Evolutionary conservation across 2,888 invertebrate species (phyloP).

Genomic region (Didymodactylos carnosus): DNA sequence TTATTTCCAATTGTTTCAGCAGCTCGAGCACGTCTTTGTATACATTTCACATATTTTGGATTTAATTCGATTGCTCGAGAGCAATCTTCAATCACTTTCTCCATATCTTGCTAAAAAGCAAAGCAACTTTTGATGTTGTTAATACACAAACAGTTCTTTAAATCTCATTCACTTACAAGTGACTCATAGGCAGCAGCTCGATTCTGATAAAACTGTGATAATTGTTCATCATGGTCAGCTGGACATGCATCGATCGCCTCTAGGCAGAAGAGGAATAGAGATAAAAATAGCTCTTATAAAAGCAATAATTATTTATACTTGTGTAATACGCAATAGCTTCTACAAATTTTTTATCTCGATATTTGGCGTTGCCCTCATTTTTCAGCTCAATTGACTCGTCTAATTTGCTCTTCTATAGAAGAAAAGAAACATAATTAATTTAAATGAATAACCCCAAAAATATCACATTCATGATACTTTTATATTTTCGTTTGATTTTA

Average conservation of each 20-base stretch:
- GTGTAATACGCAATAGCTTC: slow-evolving; percentile 37
- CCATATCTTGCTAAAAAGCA: slow-evolving; percentile 46
- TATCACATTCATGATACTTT: not conserved
- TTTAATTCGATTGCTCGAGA: slow-evolving; percentile 61
- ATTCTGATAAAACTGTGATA: slow-evolving; percentile 82
- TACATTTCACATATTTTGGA: slow-evolving; percentile 66
- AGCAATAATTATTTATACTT: not conserved
- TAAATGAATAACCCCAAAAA: not conserved
- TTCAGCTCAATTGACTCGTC: slow-evolving; percentile 41
- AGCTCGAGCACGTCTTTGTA: slow-evolving; percentile 46
- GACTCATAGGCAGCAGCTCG: slow-evolving; percentile 84
- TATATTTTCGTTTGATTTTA: not conserved
- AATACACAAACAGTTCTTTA: not conserved
- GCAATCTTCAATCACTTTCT: slow-evolving; percentile 65
- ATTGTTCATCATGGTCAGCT: slow-evolving; percentile 45
- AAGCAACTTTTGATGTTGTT: not conserved
- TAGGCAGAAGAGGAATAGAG: not conserved
- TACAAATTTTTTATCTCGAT: slow-evolving; percentile 35
- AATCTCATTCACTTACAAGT: slow-evolving; percentile 38
- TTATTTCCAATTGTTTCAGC: slow-evolving; percentile 60
- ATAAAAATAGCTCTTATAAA: not conserved
- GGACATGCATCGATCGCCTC: slow-evolving; percentile 37
- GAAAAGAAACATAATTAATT: not conserved
- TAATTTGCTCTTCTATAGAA: slow-evolving; percentile 21
- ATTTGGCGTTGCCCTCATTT: slow-evolving; percentile 36